Evolutionary conservation across 2,113 vertebrate genomes (phyloP).

Genomic region (Urocitellus parryii): DNA sequence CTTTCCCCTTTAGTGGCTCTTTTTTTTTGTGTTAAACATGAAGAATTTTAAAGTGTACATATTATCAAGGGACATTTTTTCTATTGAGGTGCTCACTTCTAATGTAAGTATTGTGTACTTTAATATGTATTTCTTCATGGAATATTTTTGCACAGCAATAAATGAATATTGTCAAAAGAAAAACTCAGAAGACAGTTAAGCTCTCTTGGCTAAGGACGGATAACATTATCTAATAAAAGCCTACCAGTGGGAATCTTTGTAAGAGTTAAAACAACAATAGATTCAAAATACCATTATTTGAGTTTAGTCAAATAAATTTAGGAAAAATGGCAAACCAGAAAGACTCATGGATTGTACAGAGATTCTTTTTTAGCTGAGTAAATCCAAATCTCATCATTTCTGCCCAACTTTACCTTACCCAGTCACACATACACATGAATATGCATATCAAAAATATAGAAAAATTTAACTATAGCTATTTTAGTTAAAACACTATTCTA

Average conservation of each 20-base stretch:
- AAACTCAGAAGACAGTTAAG: background rate
- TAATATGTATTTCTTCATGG: background rate
- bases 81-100: background rate
- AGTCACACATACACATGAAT: background rate
- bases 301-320: conserved; percentile 12
- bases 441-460: background rate
- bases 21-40: background rate
- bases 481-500: background rate
- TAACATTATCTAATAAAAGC: background rate
- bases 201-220: background rate
- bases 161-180: conserved; percentile 16
- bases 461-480: background rate
- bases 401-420: background rate
- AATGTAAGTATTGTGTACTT: background rate
- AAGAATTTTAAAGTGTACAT: background rate
- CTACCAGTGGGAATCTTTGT: background rate
- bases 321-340: background rate
- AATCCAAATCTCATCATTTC: background rate
- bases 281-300: conserved; percentile 25
- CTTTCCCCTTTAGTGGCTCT: background rate
- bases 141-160: background rate
- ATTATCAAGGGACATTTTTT: background rate
- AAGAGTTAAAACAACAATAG: background rate
- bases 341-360: background rate
- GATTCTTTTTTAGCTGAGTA: background rate